Evolutionary conservation across 2,797 vertebrate genomes (phyloP).

Genomic region (Apogon talboti): DNA sequence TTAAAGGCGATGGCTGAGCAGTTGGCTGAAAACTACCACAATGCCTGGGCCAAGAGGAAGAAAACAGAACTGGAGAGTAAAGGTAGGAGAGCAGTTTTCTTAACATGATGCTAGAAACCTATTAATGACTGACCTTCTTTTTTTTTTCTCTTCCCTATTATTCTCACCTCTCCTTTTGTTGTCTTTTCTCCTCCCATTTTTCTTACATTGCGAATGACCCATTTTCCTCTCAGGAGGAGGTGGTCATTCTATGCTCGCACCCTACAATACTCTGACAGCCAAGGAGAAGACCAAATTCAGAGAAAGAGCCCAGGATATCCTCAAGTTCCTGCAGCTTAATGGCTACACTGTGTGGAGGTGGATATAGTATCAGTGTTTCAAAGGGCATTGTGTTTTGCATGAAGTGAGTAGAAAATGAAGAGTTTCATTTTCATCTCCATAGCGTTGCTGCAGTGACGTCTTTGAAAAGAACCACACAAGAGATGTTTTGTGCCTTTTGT

Average conservation of each 20-base stretch:
- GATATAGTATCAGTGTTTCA: slow-evolving; percentile 22
- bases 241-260: slow-evolving; percentile 88
- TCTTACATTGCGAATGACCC: slow-evolving; percentile 9
- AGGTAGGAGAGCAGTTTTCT: slow-evolving; percentile 80
- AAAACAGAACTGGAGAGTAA: slow-evolving; percentile 91
- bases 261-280: slow-evolving; percentile 89
- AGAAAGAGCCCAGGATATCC: slow-evolving; percentile 92
- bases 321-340: slow-evolving; percentile 94
- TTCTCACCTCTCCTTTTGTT: not conserved
- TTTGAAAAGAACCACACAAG: no score
- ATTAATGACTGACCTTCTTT: not conserved
- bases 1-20: slow-evolving; percentile 93
- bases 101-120: no score
- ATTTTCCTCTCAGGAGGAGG: slow-evolving; percentile 83
- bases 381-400: slow-evolving; percentile 7
- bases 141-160: not conserved
- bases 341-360: slow-evolving; percentile 94
- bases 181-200: not conserved
- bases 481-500: no score
- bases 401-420: slow-evolving; percentile 19
- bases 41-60: slow-evolving; percentile 93
- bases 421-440: slow-evolving; percentile 26
- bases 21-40: slow-evolving; percentile 96
- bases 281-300: slow-evolving; percentile 93
- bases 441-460: not conserved